Conservation (phyloP, 2,888 invertebrate genomes). For the Oligia latruncula region DNA sequence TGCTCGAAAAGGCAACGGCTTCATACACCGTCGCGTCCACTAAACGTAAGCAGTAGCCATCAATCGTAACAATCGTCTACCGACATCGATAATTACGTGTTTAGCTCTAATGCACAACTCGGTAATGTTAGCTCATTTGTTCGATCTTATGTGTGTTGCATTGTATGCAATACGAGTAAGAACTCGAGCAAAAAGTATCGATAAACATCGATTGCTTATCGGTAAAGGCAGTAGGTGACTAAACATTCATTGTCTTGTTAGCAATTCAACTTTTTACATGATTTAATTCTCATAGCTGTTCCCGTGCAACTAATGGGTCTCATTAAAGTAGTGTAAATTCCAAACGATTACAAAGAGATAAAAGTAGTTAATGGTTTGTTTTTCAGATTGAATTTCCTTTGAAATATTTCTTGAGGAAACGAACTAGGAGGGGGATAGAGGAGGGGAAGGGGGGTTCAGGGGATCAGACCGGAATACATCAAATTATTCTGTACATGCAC, state of each 20-base stretch:
- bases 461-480: too few species aligned
- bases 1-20: constrained; percentile 13
- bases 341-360: constrained; percentile 32
- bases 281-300: constrained; percentile 49
- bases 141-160: constrained; percentile 59
- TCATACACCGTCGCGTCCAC: constrained; percentile 23
- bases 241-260: constrained; percentile 55
- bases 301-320: constrained; percentile 34
- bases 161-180: constrained; percentile 44
- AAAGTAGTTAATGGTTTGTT: constrained; percentile 13
- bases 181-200: constrained; percentile 46
- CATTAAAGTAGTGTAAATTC: constrained; percentile 37
- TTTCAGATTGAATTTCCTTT: constrained; percentile 5
- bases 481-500: constrained; percentile 13
- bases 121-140: constrained; percentile 61
- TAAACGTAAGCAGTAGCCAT: constrained; percentile 22
- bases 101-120: constrained; percentile 60
- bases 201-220: constrained; percentile 37
- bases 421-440: too few species aligned
- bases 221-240: constrained; percentile 60
- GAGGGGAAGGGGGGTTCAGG: too few species aligned
- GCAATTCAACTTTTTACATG: constrained; percentile 44
- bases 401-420: constrained; percentile 2
- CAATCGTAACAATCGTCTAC: constrained; percentile 50
- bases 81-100: constrained; percentile 60